A percentile compares a stretch with the other conserved stretches of the same genome.
These are phyloP conservation scores for Pantala flavescens DNA, from an alignment of 1,140 invertebrate species.

Conservation along the genomic window DNA sequence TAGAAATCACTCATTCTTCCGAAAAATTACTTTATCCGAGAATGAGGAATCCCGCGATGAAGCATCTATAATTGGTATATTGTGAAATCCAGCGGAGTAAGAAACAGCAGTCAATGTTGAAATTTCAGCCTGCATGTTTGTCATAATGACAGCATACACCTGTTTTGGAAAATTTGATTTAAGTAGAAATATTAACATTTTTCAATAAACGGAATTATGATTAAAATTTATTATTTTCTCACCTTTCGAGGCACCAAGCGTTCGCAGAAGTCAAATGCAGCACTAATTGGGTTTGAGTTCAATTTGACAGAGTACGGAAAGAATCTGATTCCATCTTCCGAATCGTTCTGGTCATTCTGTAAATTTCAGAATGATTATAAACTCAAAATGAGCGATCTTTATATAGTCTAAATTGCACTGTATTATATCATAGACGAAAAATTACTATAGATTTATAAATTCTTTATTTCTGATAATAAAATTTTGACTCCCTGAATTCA, in stretches of 20 bases:
- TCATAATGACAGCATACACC: conserved; percentile 86
- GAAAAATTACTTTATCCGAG: conserved; percentile 75
- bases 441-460: too few relatives aligned
- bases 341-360: too few relatives aligned
- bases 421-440: too few relatives aligned
- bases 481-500: too few relatives aligned
- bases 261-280: conserved; percentile 86
- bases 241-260: conserved; percentile 67
- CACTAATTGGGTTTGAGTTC: conserved; percentile 89
- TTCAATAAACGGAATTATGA: too few relatives aligned
- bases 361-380: too few relatives aligned
- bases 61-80: conserved; percentile 96
- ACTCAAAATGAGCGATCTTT: too few relatives aligned
- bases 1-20: not conserved
- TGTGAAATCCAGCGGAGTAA: conserved; percentile 96
- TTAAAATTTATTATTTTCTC: too few relatives aligned
- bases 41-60: conserved; percentile 94
- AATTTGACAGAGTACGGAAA: conserved; percentile 79
- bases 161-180: conserved; percentile 27
- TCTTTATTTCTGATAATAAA: too few relatives aligned
- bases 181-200: too few relatives aligned
- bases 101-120: conserved; percentile 87
- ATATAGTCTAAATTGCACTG: too few relatives aligned
- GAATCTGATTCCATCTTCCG: conserved; percentile 42
- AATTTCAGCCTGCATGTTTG: conserved; percentile 75